Evolutionary conservation across 2,113 vertebrate genomes (phyloP), one percentile per base, ranked within the genome.

Genomic region (Felis chaus): DNA sequence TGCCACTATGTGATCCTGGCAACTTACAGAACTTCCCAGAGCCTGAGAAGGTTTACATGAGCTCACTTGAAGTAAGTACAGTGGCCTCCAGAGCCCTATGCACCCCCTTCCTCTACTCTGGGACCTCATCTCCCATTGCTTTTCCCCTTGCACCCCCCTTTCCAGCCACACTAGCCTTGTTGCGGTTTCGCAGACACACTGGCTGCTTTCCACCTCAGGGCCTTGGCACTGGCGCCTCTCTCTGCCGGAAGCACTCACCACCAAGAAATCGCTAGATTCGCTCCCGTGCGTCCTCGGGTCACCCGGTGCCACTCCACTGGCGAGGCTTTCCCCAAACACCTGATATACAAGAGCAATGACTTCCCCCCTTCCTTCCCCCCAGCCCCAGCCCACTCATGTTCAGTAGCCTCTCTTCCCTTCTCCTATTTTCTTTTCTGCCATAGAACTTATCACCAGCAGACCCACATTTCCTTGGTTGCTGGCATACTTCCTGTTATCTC

Each of bases 341-440:
- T 19, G 27, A 6, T 12, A 41, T n/a, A 65, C 31, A 71, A 36
- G 11, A 76, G 29, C 12, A 39, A 74, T 0, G 2, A 29, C 45
- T 4, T 55, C 48, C 74, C 48, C 3, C 3, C 18, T 74, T 55
- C 45, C 19, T 25, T 45, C 6, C 2, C 29, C 12, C 4, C 31
- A 7, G 2, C 9, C 31, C 6, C 29, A 55, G 1, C 4, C 23
- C 19, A 13, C 27, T 4, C 48, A 15, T 6, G 13, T 15, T 4
- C 27, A 53, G 65, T 27, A 61, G 13, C 16, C 39, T 61, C 48
- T 19, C 7, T 15, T 1, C 53, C 15, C 48, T 11, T 41, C 21
- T 11, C 2, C 27, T 29, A 39, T 53, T 80, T 92, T 15, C 27
- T 29, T 55, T 78, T 27, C n/a, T 29, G 76, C 39, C 39, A 10